A percentile compares a stretch with the other conserved stretches of the same genome.
phyloP scores from a whole-genome alignment of 2,888 invertebrate species.

The Tenthredo livida region DNA sequence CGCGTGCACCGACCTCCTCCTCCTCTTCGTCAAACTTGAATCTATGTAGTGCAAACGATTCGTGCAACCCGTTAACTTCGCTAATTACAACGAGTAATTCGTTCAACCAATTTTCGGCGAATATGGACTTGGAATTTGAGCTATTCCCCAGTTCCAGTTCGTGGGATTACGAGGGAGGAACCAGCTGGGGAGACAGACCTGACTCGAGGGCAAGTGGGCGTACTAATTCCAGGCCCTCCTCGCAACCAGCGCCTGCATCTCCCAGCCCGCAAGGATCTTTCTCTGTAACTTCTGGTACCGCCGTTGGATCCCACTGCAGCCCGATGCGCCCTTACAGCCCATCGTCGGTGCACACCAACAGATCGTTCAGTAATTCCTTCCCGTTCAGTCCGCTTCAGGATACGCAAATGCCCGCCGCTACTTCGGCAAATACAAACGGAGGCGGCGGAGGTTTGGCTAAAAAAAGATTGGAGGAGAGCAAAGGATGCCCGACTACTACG shows the following conservation, averaged over 20 bases:
- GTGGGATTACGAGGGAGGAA: conserved; percentile 79
- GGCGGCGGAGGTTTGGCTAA: conserved; percentile 56
- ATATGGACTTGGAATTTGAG: conserved; percentile 85
- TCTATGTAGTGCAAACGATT: conserved; percentile 38
- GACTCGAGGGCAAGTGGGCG: conserved; percentile 84
- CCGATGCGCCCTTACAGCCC: conserved; percentile 75
- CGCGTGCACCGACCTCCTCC: conserved; percentile 75
- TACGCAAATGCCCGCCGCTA: conserved; percentile 76
- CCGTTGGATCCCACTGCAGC: conserved; percentile 80
- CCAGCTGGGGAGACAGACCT: conserved; percentile 77
- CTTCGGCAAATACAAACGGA: conserved; percentile 36
- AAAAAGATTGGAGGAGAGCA: conserved; percentile 59
- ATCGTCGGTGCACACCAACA: conserved; percentile 79
- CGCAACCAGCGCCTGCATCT: conserved; percentile 81
- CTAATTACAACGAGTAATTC: conserved; percentile 60
- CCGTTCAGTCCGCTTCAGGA: conserved; percentile 83
- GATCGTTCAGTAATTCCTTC: conserved; percentile 81
- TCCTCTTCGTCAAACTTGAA: conserved; percentile 68
- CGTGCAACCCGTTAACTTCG: conserved; percentile 55
- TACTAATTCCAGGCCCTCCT: conserved; percentile 82
- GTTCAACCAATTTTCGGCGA: conserved; percentile 71
- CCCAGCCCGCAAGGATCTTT: conserved; percentile 76
- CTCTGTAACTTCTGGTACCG: conserved; percentile 78
- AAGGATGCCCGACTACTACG: conserved; percentile 47
- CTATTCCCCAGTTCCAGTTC: conserved; percentile 82